phyloP scores from a whole-genome alignment of 2,113 vertebrate species.

The Aspiorhynchus laticeps region DNA sequence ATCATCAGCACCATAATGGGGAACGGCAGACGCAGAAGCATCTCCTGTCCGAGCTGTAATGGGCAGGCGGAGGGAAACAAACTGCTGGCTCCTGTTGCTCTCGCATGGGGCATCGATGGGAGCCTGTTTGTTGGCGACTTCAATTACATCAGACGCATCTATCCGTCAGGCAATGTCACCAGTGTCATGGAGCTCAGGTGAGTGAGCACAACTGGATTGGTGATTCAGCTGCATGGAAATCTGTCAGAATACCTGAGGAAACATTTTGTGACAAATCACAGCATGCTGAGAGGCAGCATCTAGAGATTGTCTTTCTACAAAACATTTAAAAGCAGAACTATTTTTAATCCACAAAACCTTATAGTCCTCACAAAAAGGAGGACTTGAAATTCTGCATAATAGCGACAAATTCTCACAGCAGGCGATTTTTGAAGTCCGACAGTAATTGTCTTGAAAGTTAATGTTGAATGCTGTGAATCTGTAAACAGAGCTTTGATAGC shows the following conservation, averaged over 20 bases:
- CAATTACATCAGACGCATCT: slow-evolving; percentile 97
- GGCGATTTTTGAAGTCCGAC: neutral
- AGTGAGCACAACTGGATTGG: neutral
- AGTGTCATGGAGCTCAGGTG: slow-evolving; percentile 98
- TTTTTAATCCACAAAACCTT: neutral
- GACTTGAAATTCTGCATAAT: neutral
- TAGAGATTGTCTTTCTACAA: neutral
- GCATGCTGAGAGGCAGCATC: neutral
- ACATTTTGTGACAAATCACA: neutral
- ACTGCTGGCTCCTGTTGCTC: slow-evolving; percentile 90
- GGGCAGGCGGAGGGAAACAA: slow-evolving; percentile 98
- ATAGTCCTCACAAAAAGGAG: neutral
- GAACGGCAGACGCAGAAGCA: slow-evolving; percentile 92
- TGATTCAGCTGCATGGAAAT: neutral
- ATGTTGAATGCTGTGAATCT: slow-evolving; percentile 14
- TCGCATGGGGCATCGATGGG: slow-evolving; percentile 93
- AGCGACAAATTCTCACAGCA: slow-evolving; percentile 13
- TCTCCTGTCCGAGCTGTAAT: slow-evolving; percentile 97
- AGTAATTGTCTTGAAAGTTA: neutral
- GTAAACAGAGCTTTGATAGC: neutral
- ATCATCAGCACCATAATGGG: slow-evolving; percentile 97
- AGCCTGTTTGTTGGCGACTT: slow-evolving; percentile 97
- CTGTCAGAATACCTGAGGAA: neutral
- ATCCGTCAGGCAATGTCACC: slow-evolving; percentile 94
- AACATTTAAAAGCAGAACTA: slow-evolving; percentile 3